Evolutionary conservation across 2,888 invertebrate genomes (phyloP).

Genomic region (Lasiommata megera): DNA sequence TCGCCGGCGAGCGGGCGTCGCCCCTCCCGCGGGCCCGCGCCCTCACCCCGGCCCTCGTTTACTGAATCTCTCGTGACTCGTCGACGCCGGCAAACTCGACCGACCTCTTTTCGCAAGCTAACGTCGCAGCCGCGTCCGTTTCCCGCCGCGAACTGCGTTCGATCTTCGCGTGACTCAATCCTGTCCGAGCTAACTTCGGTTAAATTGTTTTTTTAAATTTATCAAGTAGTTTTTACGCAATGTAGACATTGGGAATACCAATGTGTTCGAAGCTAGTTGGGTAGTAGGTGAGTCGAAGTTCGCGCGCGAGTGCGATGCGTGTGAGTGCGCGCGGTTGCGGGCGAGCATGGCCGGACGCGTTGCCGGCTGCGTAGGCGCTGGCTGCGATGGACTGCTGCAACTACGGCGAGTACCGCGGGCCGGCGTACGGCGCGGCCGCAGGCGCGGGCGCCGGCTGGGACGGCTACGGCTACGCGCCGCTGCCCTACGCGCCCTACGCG

Average conservation of each 20-base stretch:
- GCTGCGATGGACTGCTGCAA: constrained; percentile 75
- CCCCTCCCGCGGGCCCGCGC: constrained; percentile 43
- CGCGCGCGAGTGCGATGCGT: constrained; percentile 47
- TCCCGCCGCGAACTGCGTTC: constrained; percentile 73
- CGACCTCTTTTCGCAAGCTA: constrained; percentile 78
- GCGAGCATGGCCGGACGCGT: constrained; percentile 57
- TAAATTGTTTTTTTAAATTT: constrained; percentile 4
- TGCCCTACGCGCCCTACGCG: constrained; percentile 46
- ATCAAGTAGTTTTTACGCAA: constrained; percentile 1
- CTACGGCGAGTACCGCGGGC: constrained; percentile 73
- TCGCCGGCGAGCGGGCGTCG: constrained; percentile 67
- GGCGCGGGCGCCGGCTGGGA: constrained; percentile 56
- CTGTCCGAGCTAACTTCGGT: constrained; percentile 24
- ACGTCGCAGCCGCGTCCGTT: constrained; percentile 73
- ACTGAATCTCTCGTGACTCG: constrained; percentile 60
- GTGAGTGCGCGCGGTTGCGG: constrained; percentile 51
- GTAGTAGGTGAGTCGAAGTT: constrained; percentile 25
- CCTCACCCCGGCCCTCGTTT: constrained; percentile 39
- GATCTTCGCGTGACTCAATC: constrained; percentile 43
- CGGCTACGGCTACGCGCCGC: constrained; percentile 58
- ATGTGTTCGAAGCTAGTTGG: constrained; percentile 24
- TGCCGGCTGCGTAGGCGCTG: constrained; percentile 58
- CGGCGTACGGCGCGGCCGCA: constrained; percentile 55
- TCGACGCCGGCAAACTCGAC: constrained; percentile 76
- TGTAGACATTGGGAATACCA: constrained; percentile 12